These are phyloP conservation scores for Ennomos fuscantarius DNA, from an alignment of 2,888 invertebrate genomes.

Conservation along the genomic window DNA sequence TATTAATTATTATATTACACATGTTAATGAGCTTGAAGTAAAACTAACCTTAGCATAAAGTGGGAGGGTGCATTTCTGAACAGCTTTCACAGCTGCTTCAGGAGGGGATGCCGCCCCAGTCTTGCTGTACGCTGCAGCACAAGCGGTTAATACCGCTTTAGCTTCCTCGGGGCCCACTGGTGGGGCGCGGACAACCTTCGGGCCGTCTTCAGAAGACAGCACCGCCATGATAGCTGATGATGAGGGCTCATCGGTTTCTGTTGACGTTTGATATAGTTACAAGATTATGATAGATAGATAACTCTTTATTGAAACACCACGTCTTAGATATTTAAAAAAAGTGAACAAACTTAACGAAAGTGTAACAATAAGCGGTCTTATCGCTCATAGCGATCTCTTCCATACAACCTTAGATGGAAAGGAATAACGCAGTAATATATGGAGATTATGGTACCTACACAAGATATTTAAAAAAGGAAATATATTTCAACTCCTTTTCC, in stretches of 20 bases:
- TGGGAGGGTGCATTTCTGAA: constrained; percentile 88
- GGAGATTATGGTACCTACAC: too few relatives aligned
- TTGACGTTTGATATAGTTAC: background rate
- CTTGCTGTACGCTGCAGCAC: constrained; percentile 74
- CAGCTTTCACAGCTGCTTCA: constrained; percentile 85
- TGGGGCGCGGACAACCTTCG: constrained; percentile 72
- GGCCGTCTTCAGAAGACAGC: constrained; percentile 76
- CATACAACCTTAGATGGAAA: too few relatives aligned
- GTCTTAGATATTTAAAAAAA: too few relatives aligned
- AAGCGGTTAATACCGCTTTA: constrained; percentile 67
- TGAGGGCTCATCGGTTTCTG: constrained; percentile 77
- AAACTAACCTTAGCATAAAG: constrained; percentile 87
- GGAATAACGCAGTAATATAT: too few relatives aligned
- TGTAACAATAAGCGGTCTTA: too few relatives aligned
- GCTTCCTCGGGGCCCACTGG: constrained; percentile 76
- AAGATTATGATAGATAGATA: background rate
- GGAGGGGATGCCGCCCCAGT: constrained; percentile 85
- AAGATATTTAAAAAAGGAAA: too few relatives aligned
- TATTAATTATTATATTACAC: too few relatives aligned
- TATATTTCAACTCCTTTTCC: too few relatives aligned
- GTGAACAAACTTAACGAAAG: too few relatives aligned
- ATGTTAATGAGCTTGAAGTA: background rate
- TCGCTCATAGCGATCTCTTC: too few relatives aligned
- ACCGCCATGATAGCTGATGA: constrained; percentile 82
- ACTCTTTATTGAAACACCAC: too few relatives aligned